phyloP scores from a whole-genome alignment of 2,888 invertebrate species.

The Amblyjoppa fuscipennis region DNA sequence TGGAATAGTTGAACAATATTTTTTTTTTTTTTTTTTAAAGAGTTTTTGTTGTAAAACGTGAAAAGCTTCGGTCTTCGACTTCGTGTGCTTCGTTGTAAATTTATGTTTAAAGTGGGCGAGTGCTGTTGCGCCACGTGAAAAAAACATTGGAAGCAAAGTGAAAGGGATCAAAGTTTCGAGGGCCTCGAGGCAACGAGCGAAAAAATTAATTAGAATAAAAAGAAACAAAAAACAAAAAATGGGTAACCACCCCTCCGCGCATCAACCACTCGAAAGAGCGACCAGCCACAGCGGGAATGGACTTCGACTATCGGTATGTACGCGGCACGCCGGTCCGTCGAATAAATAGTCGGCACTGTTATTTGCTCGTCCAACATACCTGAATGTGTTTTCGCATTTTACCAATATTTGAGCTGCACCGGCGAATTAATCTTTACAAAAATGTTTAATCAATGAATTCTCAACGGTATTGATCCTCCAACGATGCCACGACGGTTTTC shows the following conservation, averaged over 20 bases:
- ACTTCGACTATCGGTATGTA: slow-evolving; percentile 83
- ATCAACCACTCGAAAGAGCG: slow-evolving; percentile 92
- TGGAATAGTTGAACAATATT: slow-evolving; percentile 30
- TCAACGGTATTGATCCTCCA: no score
- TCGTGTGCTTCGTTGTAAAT: neutral
- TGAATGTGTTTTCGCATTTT: neutral
- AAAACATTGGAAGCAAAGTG: neutral
- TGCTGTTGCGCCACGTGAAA: neutral
- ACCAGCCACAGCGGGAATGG: slow-evolving; percentile 82
- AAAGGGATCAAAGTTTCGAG: neutral
- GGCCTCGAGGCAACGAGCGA: slow-evolving; percentile 33
- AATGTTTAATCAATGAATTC: neutral
- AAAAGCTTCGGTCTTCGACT: neutral
- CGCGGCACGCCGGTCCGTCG: neutral
- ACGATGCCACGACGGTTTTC: no score
- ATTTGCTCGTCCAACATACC: neutral
- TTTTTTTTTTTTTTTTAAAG: slow-evolving; percentile 1
- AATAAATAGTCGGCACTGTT: neutral
- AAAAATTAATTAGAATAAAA: slow-evolving; percentile 54
- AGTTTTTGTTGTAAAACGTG: neutral
- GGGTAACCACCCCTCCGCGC: slow-evolving; percentile 95
- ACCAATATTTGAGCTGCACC: neutral
- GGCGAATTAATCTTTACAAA: neutral
- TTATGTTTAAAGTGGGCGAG: neutral
- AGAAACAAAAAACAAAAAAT: slow-evolving; percentile 84